A percentile compares a stretch with the other conserved stretches of the same genome.
Conservation (phyloP, 2,113 vertebrate species). For the Lycaon pictus region DNA sequence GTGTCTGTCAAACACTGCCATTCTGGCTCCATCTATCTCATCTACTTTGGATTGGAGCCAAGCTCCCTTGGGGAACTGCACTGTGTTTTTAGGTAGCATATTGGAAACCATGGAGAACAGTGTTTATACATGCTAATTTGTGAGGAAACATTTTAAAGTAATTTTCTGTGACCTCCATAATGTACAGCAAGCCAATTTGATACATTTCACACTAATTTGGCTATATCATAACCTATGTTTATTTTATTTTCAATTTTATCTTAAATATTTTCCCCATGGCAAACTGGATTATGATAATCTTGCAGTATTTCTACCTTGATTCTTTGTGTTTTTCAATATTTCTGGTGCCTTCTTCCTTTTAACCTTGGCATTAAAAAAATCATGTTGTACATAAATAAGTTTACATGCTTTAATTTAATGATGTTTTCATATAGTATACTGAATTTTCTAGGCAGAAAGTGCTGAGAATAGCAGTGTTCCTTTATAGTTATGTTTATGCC, state of each 20-base stretch:
- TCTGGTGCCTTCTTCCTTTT: conserved; percentile 80
- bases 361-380: conserved; percentile 73
- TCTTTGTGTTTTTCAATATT: conserved; percentile 77
- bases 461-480: conserved; percentile 80
- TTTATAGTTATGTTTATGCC: conserved; percentile 72
- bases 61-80: conserved; percentile 68
- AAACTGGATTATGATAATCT: conserved; percentile 84
- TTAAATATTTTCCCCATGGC: conserved; percentile 77
- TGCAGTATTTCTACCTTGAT: conserved; percentile 66
- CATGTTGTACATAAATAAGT: conserved; percentile 75
- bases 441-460: conserved; percentile 75
- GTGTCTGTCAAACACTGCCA: conserved; percentile 80
- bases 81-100: conserved; percentile 73
- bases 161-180: conserved; percentile 81
- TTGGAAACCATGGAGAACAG: conserved; percentile 72
- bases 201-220: conserved; percentile 77
- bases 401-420: conserved; percentile 75
- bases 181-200: conserved; percentile 77
- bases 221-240: conserved; percentile 83
- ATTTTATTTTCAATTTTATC: conserved; percentile 87
- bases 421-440: conserved; percentile 72
- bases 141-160: conserved; percentile 84
- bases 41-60: conserved; percentile 61
- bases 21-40: conserved; percentile 60
- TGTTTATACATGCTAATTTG: conserved; percentile 86